A percentile compares a stretch with the other conserved stretches of the same genome.
phyloP scores from a whole-genome alignment of 1,140 invertebrate species.

The Drosophila sproati region DNA sequence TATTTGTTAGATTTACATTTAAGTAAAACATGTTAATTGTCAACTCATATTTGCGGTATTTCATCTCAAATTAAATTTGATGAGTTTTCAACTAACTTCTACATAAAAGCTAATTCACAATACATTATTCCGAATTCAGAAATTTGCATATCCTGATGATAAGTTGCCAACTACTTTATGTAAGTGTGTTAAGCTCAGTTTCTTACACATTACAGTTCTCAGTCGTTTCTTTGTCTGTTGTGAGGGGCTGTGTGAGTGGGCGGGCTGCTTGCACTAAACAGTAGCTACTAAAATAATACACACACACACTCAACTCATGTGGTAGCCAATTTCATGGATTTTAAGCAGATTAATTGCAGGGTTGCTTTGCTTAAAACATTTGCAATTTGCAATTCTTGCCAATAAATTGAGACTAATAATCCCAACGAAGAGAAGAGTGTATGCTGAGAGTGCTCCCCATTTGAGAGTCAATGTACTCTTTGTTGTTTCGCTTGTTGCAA shows the following conservation, averaged over 20 bases:
- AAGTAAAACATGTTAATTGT: too few relatives aligned
- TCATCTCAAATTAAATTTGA: too few relatives aligned
- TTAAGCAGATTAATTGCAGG: conserved; percentile 63
- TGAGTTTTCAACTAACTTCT: too few relatives aligned
- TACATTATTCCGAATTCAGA: too few relatives aligned
- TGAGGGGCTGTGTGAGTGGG: not conserved
- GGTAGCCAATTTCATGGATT: conserved; percentile 58
- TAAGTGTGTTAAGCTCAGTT: too few relatives aligned
- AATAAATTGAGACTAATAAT: conserved; percentile 26
- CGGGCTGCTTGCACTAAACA: not conserved
- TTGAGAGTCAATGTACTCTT: conserved; percentile 46
- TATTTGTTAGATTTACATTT: too few relatives aligned
- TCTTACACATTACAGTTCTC: too few relatives aligned
- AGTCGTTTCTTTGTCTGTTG: too few relatives aligned
- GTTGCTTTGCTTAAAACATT: conserved; percentile 27
- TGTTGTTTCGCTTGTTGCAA: conserved; percentile 4
- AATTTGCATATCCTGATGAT: too few relatives aligned
- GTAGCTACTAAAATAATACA: not conserved
- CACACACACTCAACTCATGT: conserved; percentile 16
- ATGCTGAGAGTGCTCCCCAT: conserved; percentile 17
- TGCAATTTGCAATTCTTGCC: conserved; percentile 43
- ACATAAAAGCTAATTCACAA: too few relatives aligned
- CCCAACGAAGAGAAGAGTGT: not conserved
- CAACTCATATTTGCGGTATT: too few relatives aligned
- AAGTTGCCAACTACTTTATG: too few relatives aligned